Evolutionary conservation across 2,888 invertebrate genomes (phyloP).

Genomic region (Ichneumon xanthorius): DNA sequence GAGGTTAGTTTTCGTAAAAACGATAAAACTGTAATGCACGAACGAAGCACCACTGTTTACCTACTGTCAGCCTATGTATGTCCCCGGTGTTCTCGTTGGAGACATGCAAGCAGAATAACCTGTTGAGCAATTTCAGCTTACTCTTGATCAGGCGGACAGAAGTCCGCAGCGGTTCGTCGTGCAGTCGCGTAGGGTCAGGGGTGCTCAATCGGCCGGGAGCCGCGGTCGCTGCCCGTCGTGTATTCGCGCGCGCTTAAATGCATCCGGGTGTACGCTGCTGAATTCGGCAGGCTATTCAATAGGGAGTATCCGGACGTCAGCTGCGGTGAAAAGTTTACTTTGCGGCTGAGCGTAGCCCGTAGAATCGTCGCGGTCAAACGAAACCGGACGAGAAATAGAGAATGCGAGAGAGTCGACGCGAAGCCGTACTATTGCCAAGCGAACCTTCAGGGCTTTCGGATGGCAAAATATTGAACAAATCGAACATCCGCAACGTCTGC

Average conservation of each 20-base stretch:
- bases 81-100: conserved; percentile 37
- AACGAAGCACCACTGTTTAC: not conserved
- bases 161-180: not conserved
- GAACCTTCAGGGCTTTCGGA: conserved; percentile 22
- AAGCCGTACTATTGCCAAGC: not conserved
- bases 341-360: not conserved
- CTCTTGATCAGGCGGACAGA: conserved; percentile 71
- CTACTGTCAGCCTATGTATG: not conserved
- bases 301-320: conserved; percentile 72
- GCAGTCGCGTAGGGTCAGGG: conserved; percentile 34
- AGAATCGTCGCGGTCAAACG: conserved; percentile 3
- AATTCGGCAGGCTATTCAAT: conserved; percentile 77
- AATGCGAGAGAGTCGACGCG: not conserved
- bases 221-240: not conserved
- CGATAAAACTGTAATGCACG: not conserved
- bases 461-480: conserved; percentile 11
- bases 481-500: not conserved
- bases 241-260: conserved; percentile 77
- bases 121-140: conserved; percentile 81
- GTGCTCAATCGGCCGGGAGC: not conserved
- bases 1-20: not conserved
- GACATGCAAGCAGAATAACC: conserved; percentile 75
- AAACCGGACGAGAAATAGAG: conserved; percentile 1
- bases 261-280: conserved; percentile 71
- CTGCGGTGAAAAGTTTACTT: conserved; percentile 2